These are phyloP conservation scores for Hiodon alosoides DNA, from an alignment of 2,113 vertebrate genomes.

Conservation along the genomic window DNA sequence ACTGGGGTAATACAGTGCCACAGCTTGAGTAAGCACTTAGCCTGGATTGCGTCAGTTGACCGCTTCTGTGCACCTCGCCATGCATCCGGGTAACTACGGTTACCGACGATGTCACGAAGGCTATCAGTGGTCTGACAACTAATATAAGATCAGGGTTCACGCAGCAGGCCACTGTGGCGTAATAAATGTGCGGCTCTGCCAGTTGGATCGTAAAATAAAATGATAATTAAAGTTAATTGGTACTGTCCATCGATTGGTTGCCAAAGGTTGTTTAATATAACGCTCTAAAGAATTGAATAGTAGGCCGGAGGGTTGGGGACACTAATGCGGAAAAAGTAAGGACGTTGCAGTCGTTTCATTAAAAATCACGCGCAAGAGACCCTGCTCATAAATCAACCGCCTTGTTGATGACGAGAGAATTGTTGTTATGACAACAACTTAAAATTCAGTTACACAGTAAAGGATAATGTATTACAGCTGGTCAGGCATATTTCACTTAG, in stretches of 20 bases:
- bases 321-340: background rate
- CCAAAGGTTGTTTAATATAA: background rate
- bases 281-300: background rate
- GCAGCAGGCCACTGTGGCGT: too few species aligned
- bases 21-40: too few species aligned
- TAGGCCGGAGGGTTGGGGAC: background rate
- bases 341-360: background rate
- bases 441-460: conserved; percentile 1
- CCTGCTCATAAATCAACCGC: background rate
- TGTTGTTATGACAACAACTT: background rate
- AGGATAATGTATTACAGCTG: background rate
- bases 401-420: background rate
- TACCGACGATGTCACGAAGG: too few species aligned
- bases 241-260: too few species aligned
- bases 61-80: too few species aligned
- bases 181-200: background rate
- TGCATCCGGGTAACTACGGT: too few species aligned
- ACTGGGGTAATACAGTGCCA: too few species aligned
- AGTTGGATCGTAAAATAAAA: too few species aligned
- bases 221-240: too few species aligned
- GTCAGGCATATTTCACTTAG: conserved; percentile 4
- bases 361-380: background rate
- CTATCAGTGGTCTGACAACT: too few species aligned
- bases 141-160: too few species aligned
- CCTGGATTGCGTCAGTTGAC: too few species aligned